A percentile compares a stretch with the other conserved stretches of the same genome.
phyloP scores from a whole-genome alignment of 35 echinoderm and acorn worm genomes.

The Eucidaris tribuloides region DNA sequence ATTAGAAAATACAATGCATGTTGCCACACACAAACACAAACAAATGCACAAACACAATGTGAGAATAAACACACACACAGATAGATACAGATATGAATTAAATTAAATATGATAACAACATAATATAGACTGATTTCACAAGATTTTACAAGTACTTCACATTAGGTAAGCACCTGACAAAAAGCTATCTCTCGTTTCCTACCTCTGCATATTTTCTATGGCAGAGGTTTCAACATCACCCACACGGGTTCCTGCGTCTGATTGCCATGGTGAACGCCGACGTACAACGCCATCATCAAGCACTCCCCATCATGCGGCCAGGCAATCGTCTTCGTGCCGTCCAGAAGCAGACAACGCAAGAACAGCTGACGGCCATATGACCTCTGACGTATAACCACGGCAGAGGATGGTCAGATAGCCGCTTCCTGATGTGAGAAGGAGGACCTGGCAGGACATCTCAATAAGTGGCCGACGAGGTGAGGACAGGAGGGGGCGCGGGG shows the following conservation, averaged over 20 bases:
- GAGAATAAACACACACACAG: no score
- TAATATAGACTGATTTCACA: no score
- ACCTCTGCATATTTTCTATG: no score
- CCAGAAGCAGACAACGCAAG: conserved; percentile 97
- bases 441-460: conserved; percentile 67
- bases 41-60: no score
- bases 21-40: no score
- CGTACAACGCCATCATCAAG: conserved; percentile 97
- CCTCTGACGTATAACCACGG: conserved; percentile 90
- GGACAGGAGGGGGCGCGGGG: no score
- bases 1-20: no score
- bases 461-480: conserved; percentile 78
- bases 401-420: conserved; percentile 84
- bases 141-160: no score
- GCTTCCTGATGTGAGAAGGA: conserved; percentile 93
- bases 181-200: no score
- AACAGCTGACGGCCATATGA: conserved; percentile 93
- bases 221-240: conserved; percentile 98
- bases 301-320: conserved; percentile 81
- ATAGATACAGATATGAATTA: no score
- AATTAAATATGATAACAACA: no score
- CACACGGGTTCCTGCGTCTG: conserved; percentile 89
- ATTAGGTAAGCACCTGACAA: no score
- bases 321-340: conserved; percentile 94
- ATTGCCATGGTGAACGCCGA: conserved; percentile 99